Conservation (phyloP, 2,113 vertebrate genomes). For the Atherinomorus stipes region DNA sequence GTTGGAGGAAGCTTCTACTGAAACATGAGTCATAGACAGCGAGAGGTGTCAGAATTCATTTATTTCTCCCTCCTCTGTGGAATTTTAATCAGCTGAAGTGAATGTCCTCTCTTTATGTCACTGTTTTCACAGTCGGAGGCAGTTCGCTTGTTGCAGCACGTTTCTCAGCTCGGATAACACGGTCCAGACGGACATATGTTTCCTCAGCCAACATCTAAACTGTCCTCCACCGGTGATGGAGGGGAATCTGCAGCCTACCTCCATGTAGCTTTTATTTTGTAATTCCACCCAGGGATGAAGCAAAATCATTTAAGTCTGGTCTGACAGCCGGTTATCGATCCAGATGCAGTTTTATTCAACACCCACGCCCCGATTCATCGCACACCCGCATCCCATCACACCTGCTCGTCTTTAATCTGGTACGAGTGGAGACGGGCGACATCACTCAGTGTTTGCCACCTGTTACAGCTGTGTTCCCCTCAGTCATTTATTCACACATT, state of each 20-base stretch:
- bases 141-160: too few relatives aligned
- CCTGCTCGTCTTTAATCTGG: slow-evolving; percentile 50
- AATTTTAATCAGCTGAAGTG: too few relatives aligned
- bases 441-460: too few relatives aligned
- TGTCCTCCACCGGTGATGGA: neutral
- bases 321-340: slow-evolving; percentile 71
- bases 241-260: slow-evolving; percentile 2
- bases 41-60: too few relatives aligned
- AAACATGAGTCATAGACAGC: too few relatives aligned
- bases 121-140: too few relatives aligned
- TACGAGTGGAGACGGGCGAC: neutral
- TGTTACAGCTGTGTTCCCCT: too few relatives aligned
- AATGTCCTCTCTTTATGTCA: too few relatives aligned
- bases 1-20: too few relatives aligned
- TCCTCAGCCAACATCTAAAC: slow-evolving; percentile 8
- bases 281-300: slow-evolving; percentile 49
- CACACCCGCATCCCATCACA: slow-evolving; percentile 46
- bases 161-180: too few relatives aligned
- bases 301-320: slow-evolving; percentile 58
- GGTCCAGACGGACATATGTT: neutral
- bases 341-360: slow-evolving; percentile 50
- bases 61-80: too few relatives aligned
- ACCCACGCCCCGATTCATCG: slow-evolving; percentile 27
- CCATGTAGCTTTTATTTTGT: slow-evolving; percentile 29
- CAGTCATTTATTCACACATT: too few relatives aligned